phyloP scores from a whole-genome alignment of 2,888 invertebrate genomes.

The Cyclophora albipunctata region DNA sequence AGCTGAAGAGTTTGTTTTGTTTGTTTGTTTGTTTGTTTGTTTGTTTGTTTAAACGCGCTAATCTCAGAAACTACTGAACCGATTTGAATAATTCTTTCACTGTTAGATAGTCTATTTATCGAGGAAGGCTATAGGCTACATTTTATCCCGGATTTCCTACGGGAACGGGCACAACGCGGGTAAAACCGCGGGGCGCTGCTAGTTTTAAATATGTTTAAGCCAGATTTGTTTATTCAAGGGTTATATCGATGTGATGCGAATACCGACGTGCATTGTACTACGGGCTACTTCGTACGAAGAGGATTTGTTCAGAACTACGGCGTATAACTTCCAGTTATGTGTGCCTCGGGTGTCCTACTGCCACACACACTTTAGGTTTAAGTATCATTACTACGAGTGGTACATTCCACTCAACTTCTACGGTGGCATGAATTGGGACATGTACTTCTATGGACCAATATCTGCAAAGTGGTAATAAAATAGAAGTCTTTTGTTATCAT shows the following conservation, averaged over 20 bases:
- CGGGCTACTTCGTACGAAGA: constrained; percentile 28
- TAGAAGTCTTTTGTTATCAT: constrained; percentile 1
- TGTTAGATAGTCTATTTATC: too few species aligned
- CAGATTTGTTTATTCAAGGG: constrained; percentile 38
- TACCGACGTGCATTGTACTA: constrained; percentile 48
- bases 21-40: too few species aligned
- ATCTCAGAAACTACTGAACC: too few species aligned
- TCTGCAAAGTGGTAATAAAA: constrained; percentile 17
- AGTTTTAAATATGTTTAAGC: too few species aligned
- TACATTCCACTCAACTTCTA: constrained; percentile 30
- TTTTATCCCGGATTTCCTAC: too few species aligned
- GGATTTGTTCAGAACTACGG: constrained; percentile 34
- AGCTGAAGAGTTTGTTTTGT: too few species aligned
- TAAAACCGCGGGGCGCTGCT: too few species aligned
- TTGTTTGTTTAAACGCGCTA: too few species aligned
- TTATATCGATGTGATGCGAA: constrained; percentile 38
- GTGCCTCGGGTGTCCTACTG: constrained; percentile 43
- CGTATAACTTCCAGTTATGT: constrained; percentile 46
- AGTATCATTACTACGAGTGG: constrained; percentile 48
- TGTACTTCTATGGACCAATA: constrained; percentile 40
- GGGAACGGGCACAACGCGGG: too few species aligned
- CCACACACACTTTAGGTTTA: constrained; percentile 29
- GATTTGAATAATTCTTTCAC: too few species aligned
- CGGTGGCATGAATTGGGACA: constrained; percentile 35
- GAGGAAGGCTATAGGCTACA: too few species aligned